Evolutionary conservation across 2,888 invertebrate genomes (phyloP), one percentile per base, ranked within the genome.

Genomic region (Yponomeuta sedellus): DNA sequence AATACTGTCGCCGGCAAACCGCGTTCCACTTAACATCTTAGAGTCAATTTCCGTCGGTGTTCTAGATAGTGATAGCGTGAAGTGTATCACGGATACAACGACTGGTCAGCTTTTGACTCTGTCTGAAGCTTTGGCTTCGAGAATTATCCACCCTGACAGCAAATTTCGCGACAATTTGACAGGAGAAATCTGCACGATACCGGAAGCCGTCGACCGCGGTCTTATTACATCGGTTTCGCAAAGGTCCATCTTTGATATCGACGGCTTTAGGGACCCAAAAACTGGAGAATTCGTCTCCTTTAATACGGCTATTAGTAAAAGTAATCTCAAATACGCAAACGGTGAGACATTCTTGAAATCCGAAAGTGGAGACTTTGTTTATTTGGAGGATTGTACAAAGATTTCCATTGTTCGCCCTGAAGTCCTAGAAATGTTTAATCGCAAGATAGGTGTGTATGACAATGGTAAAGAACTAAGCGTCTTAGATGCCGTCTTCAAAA

Each of bases 241-340:
- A 79, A 95, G 95, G 82, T 96, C 97, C 1, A 96, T 98, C 73
- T 98, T 98, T 79, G 96, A 97, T 81, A 97, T 98, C 69, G 97
- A 97, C 74, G 98, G 96, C 66, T 96, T 98, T 79, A 95, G 95
- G 78, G 96, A 97, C 83, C 94, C 96, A 0, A 93, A 94, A 75
- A 95, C 95, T 64, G 94, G 94, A 56, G 96, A 96, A 78, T 96
- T 95, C 78, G 93, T 97, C 74, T 96, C 96, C 71, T 95, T 97
- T 75, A 97, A 97, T 83, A 92, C 94, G 68, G 97, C 97, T 57
- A 88, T 96, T 69, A 93, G 94, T 68, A 95, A 95, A 76, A 96
- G 96, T 71, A 92, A 95, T 77, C 92, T 98, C 63, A 94, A 95
- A 79, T 93, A 94, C 75, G 95, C 94, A 74, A 93, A 94, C 67